A percentile compares a stretch with the other conserved stretches of the same genome.
Conservation (phyloP, 2,797 vertebrate genomes). For the Lutra lutra region DNA sequence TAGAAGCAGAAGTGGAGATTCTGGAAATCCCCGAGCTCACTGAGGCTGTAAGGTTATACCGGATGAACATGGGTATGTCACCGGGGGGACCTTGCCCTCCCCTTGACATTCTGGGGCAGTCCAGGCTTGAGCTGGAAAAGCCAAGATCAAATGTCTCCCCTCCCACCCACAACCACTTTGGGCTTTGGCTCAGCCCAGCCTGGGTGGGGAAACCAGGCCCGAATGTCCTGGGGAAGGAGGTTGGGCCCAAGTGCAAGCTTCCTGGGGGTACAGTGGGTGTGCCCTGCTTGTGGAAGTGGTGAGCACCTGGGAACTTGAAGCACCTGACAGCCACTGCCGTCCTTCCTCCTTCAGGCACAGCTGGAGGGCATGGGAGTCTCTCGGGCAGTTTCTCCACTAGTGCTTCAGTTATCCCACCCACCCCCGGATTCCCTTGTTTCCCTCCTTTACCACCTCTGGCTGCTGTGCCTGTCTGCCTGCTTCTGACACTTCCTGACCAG, state of each 20-base stretch:
- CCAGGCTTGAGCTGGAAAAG: slow-evolving; percentile 1
- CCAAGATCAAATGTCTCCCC: slow-evolving; percentile 23
- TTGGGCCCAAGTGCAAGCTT: not conserved
- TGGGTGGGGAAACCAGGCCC: not conserved
- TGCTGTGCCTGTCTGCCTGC: not conserved
- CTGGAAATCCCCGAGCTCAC: slow-evolving; percentile 85
- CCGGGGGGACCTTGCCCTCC: not conserved
- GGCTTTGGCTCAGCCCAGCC: not conserved
- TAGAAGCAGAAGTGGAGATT: slow-evolving; percentile 83
- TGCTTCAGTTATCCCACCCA: not conserved
- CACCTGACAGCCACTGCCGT: not conserved
- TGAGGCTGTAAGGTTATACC: slow-evolving; percentile 79
- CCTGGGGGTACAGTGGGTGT: not conserved
- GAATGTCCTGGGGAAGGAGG: not conserved
- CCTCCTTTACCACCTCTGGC: not conserved
- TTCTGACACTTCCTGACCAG: not conserved
- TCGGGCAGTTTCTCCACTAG: not conserved
- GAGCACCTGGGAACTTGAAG: not conserved
- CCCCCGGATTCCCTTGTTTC: not conserved
- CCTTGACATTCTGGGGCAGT: not conserved
- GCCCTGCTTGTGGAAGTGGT: not conserved
- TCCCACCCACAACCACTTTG: slow-evolving; percentile 3
- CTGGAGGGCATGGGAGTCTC: not conserved
- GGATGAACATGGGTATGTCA: slow-evolving; percentile 78
- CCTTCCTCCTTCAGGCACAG: not conserved